Percentiles rank a stretch among this genome's conserved stretches.
These are phyloP conservation scores for Ascidia mentula DNA, from an alignment of 23 tunicate genomes.

Conservation along the genomic window DNA sequence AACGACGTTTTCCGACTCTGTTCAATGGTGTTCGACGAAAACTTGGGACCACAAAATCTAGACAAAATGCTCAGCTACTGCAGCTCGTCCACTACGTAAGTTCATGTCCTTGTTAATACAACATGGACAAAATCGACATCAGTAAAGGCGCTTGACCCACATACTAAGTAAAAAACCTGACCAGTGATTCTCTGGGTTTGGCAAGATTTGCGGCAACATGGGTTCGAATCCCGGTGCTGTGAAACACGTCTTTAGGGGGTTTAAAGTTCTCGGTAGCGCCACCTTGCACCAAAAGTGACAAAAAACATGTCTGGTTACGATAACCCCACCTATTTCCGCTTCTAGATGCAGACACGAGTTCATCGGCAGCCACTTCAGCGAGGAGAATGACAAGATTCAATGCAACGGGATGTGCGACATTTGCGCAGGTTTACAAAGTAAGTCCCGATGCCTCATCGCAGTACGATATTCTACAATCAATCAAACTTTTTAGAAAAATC, in stretches of 20 bases:
- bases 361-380: conserved; percentile 5
- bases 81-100: conserved; percentile 43
- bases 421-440: background rate
- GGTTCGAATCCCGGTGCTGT: too few relatives aligned
- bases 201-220: too few relatives aligned
- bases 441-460: background rate
- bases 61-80: conserved; percentile 45
- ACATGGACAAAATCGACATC: too few relatives aligned
- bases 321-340: too few relatives aligned
- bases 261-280: too few relatives aligned
- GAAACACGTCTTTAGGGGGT: too few relatives aligned
- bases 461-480: background rate
- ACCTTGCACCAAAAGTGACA: too few relatives aligned
- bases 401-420: background rate
- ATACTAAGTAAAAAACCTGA: too few relatives aligned
- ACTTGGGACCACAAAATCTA: conserved; percentile 35
- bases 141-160: too few relatives aligned
- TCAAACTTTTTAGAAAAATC: background rate
- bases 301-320: too few relatives aligned
- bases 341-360: conserved; percentile 1
- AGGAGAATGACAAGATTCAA: background rate
- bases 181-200: too few relatives aligned
- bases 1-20: conserved; percentile 45
- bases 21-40: conserved; percentile 53
- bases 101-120: too few relatives aligned